Conservation (phyloP, 2,113 vertebrate genomes). For the Propithecus coquereli region DNA sequence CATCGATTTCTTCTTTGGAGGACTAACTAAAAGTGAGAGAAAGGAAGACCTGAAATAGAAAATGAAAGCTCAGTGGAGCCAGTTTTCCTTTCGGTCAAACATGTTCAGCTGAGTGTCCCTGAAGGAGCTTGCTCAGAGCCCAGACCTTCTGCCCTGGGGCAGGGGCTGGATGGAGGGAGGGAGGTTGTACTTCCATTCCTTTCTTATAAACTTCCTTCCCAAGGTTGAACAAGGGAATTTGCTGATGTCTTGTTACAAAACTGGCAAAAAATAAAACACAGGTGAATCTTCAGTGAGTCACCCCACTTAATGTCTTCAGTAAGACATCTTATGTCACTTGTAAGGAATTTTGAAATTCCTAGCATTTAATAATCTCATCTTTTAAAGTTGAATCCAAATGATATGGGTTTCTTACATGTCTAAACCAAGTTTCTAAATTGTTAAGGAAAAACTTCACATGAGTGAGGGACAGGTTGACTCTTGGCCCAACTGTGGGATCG, state of each 20-base stretch:
- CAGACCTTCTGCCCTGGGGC: not conserved
- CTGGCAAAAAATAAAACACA: not conserved
- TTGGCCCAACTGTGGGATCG: not conserved
- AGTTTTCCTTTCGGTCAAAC: not conserved
- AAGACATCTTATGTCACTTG: not conserved
- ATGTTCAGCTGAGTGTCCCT: not conserved
- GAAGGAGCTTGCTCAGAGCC: not conserved
- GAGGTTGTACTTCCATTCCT: not conserved
- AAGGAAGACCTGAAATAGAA: not conserved
- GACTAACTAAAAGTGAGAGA: not conserved
- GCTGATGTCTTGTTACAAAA: not conserved
- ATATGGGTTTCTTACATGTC: not conserved
- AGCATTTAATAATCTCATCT: not conserved
- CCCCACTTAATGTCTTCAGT: not conserved
- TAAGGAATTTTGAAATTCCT: conserved; percentile 17
- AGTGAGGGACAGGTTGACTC: not conserved
- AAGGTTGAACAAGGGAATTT: not conserved
- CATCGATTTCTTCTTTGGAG: not conserved
- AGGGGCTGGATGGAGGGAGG: not conserved
- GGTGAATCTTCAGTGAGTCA: not conserved
- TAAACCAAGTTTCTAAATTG: not conserved
- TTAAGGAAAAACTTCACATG: not conserved
- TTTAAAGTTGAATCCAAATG: not conserved
- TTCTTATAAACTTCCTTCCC: not conserved
- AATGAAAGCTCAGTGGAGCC: not conserved